A percentile compares a stretch with the other conserved stretches of the same genome.
These are phyloP conservation scores for Ophion ventricosus DNA, from an alignment of 2,888 invertebrate genomes.

Conservation along the genomic window DNA sequence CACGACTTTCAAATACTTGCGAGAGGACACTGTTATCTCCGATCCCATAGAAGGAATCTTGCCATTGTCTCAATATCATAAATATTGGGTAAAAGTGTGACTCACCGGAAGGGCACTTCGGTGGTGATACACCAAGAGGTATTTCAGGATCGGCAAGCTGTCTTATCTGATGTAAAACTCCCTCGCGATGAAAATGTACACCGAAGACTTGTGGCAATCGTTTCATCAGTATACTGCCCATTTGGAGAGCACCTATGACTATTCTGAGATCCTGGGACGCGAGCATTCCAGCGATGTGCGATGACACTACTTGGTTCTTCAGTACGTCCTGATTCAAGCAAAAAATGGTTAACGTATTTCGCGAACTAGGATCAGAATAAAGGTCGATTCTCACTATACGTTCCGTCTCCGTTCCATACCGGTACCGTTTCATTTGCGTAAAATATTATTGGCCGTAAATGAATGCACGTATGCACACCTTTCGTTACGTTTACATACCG, in stretches of 20 bases:
- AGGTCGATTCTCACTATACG: no score
- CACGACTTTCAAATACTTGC: background rate
- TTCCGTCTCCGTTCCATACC: no score
- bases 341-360: background rate
- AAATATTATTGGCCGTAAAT: no score
- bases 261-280: slow-evolving; percentile 98
- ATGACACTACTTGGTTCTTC: slow-evolving; percentile 92
- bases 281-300: slow-evolving; percentile 99
- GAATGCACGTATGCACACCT: no score
- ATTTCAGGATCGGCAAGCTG: slow-evolving; percentile 89
- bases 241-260: slow-evolving; percentile 97
- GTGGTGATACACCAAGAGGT: slow-evolving; percentile 84
- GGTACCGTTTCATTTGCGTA: no score
- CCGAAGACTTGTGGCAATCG: slow-evolving; percentile 97
- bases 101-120: slow-evolving; percentile 82
- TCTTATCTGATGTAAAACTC: slow-evolving; percentile 96
- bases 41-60: no score
- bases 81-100: slow-evolving; percentile 2
- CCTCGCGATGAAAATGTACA: slow-evolving; percentile 97
- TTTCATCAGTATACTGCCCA: slow-evolving; percentile 98
- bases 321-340: slow-evolving; percentile 83
- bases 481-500: no score
- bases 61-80: background rate
- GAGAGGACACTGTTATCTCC: no score
- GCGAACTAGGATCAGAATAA: slow-evolving; percentile 2